A percentile compares a stretch with the other conserved stretches of the same genome.
Conservation (phyloP, 2,113 vertebrate genomes). For the Nerophis ophidion region DNA sequence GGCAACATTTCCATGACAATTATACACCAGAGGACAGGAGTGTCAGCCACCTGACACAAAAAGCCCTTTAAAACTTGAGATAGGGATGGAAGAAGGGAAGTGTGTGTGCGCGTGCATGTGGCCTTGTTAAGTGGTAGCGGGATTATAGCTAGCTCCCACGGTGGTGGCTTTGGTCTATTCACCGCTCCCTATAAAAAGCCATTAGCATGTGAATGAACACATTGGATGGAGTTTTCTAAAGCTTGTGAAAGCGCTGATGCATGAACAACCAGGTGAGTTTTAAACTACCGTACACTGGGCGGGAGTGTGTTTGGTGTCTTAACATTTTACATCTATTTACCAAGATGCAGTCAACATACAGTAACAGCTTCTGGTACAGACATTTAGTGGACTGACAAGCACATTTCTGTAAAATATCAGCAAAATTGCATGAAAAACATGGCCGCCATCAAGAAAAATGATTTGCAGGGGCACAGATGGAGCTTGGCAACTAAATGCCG, state of each 20-base stretch:
- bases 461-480: no score
- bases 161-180: constrained; percentile 59
- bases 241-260: constrained; percentile 53
- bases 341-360: no score
- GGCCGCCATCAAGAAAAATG: no score
- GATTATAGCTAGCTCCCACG: constrained; percentile 57
- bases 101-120: constrained; percentile 23
- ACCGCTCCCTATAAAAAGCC: constrained; percentile 60
- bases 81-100: constrained; percentile 28
- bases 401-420: no score
- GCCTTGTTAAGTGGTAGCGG: constrained; percentile 53
- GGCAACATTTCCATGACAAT: constrained; percentile 60
- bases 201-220: constrained; percentile 68
- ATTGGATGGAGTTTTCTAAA: constrained; percentile 50
- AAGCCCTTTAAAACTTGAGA: constrained; percentile 38
- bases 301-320: neutral
- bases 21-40: constrained; percentile 40
- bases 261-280: constrained; percentile 52
- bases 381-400: no score
- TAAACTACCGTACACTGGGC: constrained; percentile 46
- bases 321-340: no score
- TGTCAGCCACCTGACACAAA: constrained; percentile 39
- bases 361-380: no score
- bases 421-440: no score
- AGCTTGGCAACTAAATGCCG: no score